Evolutionary conservation across 1,140 invertebrate species (phyloP).

Genomic region (Neoseiulus cucumeris): DNA sequence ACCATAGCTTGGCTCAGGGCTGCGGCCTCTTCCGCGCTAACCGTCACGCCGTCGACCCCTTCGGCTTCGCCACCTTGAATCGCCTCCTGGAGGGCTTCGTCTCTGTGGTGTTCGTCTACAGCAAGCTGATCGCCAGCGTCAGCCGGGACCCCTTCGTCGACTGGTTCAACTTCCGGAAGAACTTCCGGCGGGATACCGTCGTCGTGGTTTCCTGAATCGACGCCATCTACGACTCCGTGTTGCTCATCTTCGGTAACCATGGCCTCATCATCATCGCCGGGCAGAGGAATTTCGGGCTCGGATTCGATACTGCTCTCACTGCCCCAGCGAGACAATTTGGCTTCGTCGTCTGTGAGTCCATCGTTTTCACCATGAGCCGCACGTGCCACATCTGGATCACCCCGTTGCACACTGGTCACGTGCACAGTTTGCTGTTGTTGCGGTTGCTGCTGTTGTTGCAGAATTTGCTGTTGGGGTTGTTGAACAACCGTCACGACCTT

Average conservation of each 20-base stretch:
- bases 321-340: background rate
- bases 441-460: conserved; percentile 22
- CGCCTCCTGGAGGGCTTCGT: conserved; percentile 15
- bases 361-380: background rate
- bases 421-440: background rate
- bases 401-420: background rate
- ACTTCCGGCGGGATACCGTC: conserved; percentile 36
- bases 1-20: background rate
- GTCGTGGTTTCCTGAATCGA: conserved; percentile 38
- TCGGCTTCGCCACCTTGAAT: conserved; percentile 15
- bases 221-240: conserved; percentile 31
- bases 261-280: background rate
- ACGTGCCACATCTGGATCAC: background rate
- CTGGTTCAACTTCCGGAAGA: conserved; percentile 32
- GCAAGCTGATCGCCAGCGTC: conserved; percentile 11
- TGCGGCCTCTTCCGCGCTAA: background rate
- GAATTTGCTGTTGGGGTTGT: conserved; percentile 23
- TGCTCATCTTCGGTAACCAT: conserved; percentile 1
- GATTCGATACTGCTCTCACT: conserved; percentile 10
- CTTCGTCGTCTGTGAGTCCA: background rate
- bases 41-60: conserved; percentile 13
- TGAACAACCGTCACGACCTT: conserved; percentile 27
- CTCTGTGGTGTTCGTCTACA: conserved; percentile 13
- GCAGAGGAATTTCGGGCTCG: conserved; percentile 1
- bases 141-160: conserved; percentile 30